These are phyloP conservation scores for Porites cylindrica DNA, from an alignment of 92 coral and sea anemone genomes.

Conservation along the genomic window DNA sequence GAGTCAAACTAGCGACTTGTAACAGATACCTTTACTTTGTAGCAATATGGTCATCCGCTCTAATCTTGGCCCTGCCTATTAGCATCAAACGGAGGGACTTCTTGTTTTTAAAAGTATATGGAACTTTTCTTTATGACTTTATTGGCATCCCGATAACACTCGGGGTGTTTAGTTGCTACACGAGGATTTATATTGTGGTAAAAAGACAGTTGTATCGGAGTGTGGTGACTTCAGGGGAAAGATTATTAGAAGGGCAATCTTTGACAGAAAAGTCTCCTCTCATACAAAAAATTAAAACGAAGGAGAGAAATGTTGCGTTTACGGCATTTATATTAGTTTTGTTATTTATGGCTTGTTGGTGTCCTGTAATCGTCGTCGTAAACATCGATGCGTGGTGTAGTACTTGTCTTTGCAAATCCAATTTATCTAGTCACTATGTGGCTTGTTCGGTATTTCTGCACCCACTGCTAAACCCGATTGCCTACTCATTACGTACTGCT, in stretches of 20 bases:
- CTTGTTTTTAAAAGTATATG: not conserved
- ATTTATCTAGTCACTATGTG: not conserved
- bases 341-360: not conserved
- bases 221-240: not conserved
- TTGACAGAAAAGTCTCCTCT: not conserved
- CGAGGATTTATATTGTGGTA: not conserved
- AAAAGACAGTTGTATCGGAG: not conserved
- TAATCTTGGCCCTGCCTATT: not conserved
- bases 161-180: not conserved
- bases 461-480: not conserved
- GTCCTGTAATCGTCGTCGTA: not conserved
- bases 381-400: not conserved
- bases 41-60: slow-evolving; percentile 1
- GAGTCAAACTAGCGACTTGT: not conserved
- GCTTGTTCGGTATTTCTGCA: not conserved
- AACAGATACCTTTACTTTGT: not conserved
- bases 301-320: slow-evolving; percentile 6
- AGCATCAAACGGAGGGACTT: not conserved
- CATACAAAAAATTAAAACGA: not conserved
- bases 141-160: not conserved
- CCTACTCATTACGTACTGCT: not conserved
- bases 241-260: not conserved
- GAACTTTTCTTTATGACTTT: not conserved
- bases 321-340: not conserved
- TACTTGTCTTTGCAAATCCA: not conserved